These are phyloP conservation scores for Lepus townsendii DNA, from an alignment of 2,797 vertebrate species.

Conservation along the genomic window DNA sequence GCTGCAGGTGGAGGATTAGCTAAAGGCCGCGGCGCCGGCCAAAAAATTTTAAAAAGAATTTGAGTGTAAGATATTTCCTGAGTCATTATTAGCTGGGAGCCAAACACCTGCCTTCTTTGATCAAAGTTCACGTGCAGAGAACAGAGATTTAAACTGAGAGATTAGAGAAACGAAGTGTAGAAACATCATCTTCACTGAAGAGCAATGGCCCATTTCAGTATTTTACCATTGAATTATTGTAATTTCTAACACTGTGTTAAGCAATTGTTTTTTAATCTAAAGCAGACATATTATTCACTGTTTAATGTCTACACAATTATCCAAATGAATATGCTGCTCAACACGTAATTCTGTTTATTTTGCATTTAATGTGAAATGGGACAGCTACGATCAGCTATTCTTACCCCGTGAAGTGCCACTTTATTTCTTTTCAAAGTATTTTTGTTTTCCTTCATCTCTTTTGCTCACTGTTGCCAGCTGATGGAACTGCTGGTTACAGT, in stretches of 20 bases:
- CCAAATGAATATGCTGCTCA: neutral
- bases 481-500: conserved; percentile 71
- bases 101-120: neutral
- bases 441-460: conserved; percentile 75
- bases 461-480: conserved; percentile 56
- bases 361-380: conserved; percentile 75
- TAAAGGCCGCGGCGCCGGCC: too few species aligned
- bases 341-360: conserved; percentile 65
- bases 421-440: conserved; percentile 68
- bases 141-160: neutral
- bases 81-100: neutral
- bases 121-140: neutral
- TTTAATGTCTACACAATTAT: neutral
- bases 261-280: conserved; percentile 10
- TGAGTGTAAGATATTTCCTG: neutral
- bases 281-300: neutral
- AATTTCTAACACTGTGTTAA: neutral
- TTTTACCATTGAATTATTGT: neutral
- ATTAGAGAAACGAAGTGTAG: neutral
- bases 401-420: conserved; percentile 59
- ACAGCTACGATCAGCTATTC: conserved; percentile 52
- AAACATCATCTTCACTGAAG: neutral
- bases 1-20: too few species aligned
- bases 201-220: neutral
- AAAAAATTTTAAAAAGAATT: neutral